Percentiles rank a stretch among this genome's conserved stretches.
Evolutionary conservation across 2,113 vertebrate genomes (phyloP).

Genomic region (Caranx melampygus): DNA sequence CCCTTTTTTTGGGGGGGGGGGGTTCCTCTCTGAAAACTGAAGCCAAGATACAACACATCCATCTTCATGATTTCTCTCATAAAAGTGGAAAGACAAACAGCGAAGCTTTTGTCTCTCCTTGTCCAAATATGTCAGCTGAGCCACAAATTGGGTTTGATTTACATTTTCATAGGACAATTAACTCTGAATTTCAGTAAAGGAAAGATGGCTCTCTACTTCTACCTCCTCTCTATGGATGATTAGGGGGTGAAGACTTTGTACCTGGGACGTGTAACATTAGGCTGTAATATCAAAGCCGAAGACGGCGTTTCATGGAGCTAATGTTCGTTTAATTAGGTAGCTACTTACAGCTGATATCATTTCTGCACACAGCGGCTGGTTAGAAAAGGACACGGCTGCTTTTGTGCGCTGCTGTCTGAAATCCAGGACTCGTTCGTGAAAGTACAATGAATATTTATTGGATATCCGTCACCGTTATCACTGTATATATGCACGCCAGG

Average conservation of each 20-base stretch:
- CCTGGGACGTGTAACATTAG: neutral
- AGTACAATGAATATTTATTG: neutral
- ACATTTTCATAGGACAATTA: neutral
- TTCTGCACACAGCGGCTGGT: neutral
- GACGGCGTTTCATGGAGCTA: no score
- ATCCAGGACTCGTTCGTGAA: neutral
- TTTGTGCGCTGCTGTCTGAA: neutral
- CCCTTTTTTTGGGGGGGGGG: no score
- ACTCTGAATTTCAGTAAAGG: neutral
- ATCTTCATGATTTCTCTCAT: no score
- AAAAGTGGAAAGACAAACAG: no score
- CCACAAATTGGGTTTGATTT: neutral
- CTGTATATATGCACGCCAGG: no score
- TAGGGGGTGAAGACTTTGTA: neutral
- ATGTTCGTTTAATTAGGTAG: neutral
- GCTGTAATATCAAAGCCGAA: no score
- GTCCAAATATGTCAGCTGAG: no score
- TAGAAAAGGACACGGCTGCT: neutral
- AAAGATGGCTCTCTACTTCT: neutral
- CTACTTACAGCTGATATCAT: neutral
- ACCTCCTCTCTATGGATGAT: neutral
- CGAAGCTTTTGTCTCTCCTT: no score
- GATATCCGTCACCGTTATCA: neutral
- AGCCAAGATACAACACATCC: no score
- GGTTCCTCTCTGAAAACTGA: no score